Evolutionary conservation across 1,140 invertebrate genomes (phyloP).

Genomic region (Periplaneta americana): DNA sequence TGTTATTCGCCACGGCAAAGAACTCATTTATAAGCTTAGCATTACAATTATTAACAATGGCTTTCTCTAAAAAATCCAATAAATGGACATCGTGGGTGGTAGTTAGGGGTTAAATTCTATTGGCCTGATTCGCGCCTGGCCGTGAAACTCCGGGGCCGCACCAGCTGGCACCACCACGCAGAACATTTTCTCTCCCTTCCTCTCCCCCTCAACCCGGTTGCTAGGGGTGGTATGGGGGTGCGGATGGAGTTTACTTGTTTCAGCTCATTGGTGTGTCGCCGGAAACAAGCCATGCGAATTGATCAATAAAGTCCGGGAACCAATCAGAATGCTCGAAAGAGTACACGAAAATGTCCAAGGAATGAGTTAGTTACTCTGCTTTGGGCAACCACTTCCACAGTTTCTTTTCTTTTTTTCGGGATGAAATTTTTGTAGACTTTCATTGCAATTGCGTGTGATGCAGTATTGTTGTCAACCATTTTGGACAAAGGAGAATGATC

Average conservation of each 20-base stretch:
- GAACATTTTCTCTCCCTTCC: background rate
- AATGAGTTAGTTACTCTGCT: background rate
- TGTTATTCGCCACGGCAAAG: background rate
- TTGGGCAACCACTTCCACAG: background rate
- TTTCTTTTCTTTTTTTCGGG: background rate
- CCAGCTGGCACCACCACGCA: background rate
- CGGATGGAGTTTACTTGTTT: background rate
- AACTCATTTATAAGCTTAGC: background rate
- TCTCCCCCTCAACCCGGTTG: background rate
- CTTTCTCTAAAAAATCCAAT: background rate
- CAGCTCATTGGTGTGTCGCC: slow-evolving; percentile 9
- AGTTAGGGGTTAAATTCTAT: background rate
- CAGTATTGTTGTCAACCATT: background rate
- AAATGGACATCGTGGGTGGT: background rate
- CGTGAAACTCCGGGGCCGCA: background rate
- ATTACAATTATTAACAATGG: background rate
- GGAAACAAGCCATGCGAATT: slow-evolving; percentile 2
- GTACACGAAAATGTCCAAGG: background rate
- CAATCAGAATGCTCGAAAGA: background rate
- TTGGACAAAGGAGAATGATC: background rate
- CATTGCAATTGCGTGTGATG: background rate
- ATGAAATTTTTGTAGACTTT: background rate
- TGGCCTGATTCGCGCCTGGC: background rate
- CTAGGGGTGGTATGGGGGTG: background rate
- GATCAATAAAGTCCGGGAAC: slow-evolving; percentile 1